These are phyloP conservation scores for Coelinius sp. DNA, from an alignment of 2,888 invertebrate species.

Conservation along the genomic window DNA sequence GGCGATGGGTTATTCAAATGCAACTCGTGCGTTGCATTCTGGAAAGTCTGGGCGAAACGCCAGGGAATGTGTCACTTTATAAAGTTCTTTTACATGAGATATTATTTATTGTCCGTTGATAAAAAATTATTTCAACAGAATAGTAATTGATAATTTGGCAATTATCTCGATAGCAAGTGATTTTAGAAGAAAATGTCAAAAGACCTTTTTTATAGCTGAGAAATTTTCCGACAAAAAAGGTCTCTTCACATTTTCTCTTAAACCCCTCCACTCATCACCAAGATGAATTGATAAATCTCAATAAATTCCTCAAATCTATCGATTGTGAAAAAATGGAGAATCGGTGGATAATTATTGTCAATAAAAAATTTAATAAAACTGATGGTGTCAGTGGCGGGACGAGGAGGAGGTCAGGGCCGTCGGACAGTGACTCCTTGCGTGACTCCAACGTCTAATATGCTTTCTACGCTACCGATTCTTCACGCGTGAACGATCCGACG, in stretches of 20 bases:
- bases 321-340: too few relatives aligned
- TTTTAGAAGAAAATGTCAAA: too few relatives aligned
- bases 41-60: slow-evolving; percentile 11
- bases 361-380: slow-evolving; percentile 20
- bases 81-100: background rate
- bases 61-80: slow-evolving; percentile 3
- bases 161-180: too few relatives aligned
- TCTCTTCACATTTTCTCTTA: too few relatives aligned
- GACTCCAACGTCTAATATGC: slow-evolving; percentile 42
- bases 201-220: too few relatives aligned
- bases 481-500: slow-evolving; percentile 45
- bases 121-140: too few relatives aligned
- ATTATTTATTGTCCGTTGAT: background rate
- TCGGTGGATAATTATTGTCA: too few relatives aligned
- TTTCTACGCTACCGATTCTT: slow-evolving; percentile 45
- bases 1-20: slow-evolving; percentile 1
- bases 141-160: too few relatives aligned
- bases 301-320: too few relatives aligned
- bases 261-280: too few relatives aligned
- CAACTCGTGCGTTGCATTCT: background rate
- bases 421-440: slow-evolving; percentile 39
- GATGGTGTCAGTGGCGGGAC: background rate
- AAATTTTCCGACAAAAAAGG: too few relatives aligned
- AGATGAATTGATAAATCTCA: too few relatives aligned
- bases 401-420: slow-evolving; percentile 40